phyloP scores from a whole-genome alignment of 2,888 invertebrate species.

The Diarsia rubi region DNA sequence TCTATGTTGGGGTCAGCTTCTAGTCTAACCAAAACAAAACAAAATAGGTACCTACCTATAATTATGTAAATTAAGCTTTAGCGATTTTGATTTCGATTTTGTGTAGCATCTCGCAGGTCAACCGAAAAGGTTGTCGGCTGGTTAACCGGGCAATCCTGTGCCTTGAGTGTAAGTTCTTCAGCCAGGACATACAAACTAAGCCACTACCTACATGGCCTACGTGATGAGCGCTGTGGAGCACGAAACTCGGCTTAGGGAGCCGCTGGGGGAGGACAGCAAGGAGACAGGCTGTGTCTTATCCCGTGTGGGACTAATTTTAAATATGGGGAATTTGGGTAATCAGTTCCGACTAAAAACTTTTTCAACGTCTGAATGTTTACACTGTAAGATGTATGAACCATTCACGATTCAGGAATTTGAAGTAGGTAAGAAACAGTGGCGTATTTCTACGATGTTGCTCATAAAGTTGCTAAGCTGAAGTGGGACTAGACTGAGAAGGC shows the following conservation, averaged over 20 bases:
- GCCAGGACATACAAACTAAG: neutral
- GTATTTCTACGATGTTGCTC: neutral
- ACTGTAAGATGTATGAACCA: neutral
- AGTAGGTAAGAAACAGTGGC: neutral
- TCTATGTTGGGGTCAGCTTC: too few species aligned
- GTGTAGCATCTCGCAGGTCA: neutral
- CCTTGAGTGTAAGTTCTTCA: neutral
- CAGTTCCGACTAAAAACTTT: neutral
- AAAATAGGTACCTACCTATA: too few species aligned
- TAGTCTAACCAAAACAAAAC: too few species aligned
- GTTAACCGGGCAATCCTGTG: neutral
- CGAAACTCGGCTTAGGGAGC: neutral
- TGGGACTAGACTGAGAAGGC: too few species aligned
- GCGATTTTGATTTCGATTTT: neutral
- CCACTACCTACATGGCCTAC: neutral
- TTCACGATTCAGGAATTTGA: slow-evolving; percentile 1
- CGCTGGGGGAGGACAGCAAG: neutral
- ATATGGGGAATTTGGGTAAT: neutral
- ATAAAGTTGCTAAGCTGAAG: too few species aligned
- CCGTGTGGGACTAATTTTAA: neutral
- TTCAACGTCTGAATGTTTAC: slow-evolving; percentile 16
- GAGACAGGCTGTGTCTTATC: neutral
- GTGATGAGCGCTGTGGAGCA: too few species aligned
- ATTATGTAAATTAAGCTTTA: neutral
- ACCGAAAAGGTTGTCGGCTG: neutral